phyloP scores from a whole-genome alignment of 1,140 invertebrate species.

The Melitaea cinxia region DNA sequence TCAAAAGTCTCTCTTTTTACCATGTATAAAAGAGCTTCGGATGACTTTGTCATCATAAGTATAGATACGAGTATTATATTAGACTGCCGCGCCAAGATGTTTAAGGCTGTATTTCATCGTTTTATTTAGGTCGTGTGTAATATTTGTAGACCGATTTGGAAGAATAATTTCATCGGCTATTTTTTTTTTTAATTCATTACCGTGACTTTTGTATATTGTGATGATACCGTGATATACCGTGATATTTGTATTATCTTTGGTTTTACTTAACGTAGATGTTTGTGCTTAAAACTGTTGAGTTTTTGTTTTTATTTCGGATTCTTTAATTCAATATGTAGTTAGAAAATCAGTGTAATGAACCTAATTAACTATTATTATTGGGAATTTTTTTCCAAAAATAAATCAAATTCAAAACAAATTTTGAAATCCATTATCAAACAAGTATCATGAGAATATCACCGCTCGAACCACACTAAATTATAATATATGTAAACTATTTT shows the following conservation, averaged over 20 bases:
- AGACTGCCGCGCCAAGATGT: background rate
- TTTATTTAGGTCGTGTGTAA: background rate
- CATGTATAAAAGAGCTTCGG: slow-evolving; percentile 2
- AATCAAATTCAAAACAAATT: too few relatives aligned
- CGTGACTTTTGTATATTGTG: background rate
- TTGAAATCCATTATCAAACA: background rate
- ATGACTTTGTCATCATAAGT: background rate
- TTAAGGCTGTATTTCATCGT: background rate
- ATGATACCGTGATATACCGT: too few relatives aligned
- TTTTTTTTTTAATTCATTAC: background rate
- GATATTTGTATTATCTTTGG: too few relatives aligned
- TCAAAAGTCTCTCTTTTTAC: slow-evolving; percentile 9
- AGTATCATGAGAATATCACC: background rate
- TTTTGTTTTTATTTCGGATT: too few relatives aligned
- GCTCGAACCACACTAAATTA: background rate
- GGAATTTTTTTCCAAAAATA: too few relatives aligned
- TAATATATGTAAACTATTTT: background rate
- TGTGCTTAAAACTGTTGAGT: too few relatives aligned
- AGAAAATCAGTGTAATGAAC: too few relatives aligned
- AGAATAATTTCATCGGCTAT: background rate
- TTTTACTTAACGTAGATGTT: too few relatives aligned
- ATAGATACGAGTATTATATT: too few relatives aligned
- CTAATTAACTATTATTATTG: too few relatives aligned
- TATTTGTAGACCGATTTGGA: background rate
- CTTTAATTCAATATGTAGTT: too few relatives aligned